Percentiles rank a stretch among this genome's conserved stretches.
These are phyloP conservation scores for Arctia plantaginis DNA, from an alignment of 2,888 invertebrate species.

Conservation along the genomic window DNA sequence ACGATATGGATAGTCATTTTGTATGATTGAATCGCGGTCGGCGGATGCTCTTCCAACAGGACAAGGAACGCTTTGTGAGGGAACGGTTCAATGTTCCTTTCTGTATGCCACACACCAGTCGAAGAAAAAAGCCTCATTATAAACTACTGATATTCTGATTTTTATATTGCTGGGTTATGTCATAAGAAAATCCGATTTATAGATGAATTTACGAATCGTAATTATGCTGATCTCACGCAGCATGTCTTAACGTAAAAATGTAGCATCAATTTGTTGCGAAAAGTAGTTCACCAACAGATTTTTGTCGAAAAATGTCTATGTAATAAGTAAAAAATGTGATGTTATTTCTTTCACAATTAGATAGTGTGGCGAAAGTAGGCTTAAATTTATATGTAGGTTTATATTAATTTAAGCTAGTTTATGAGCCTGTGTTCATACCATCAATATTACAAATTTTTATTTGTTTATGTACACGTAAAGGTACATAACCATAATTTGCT, in stretches of 20 bases:
- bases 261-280: not conserved
- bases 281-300: not conserved
- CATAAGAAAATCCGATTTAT: not conserved
- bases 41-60: constrained; percentile 70
- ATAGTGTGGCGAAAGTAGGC: not conserved
- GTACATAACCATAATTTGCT: constrained; percentile 13
- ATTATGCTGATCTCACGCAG: not conserved
- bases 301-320: not conserved
- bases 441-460: not conserved
- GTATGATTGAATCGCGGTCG: constrained; percentile 66
- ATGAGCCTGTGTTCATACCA: not conserved
- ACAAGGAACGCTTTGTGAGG: constrained; percentile 75
- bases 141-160: not conserved
- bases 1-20: constrained; percentile 67
- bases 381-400: not conserved
- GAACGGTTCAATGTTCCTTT: constrained; percentile 62
- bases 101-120: constrained; percentile 54
- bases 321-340: not conserved
- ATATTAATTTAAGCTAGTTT: not conserved
- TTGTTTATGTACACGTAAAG: not conserved
- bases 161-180: not conserved
- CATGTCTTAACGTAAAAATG: not conserved
- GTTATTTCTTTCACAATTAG: not conserved
- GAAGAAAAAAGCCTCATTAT: constrained; percentile 45
- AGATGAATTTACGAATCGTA: not conserved